Evolutionary conservation across 2,797 vertebrate species (phyloP), one percentile per base, ranked within the genome.

Genomic region (Characodon lateralis): DNA sequence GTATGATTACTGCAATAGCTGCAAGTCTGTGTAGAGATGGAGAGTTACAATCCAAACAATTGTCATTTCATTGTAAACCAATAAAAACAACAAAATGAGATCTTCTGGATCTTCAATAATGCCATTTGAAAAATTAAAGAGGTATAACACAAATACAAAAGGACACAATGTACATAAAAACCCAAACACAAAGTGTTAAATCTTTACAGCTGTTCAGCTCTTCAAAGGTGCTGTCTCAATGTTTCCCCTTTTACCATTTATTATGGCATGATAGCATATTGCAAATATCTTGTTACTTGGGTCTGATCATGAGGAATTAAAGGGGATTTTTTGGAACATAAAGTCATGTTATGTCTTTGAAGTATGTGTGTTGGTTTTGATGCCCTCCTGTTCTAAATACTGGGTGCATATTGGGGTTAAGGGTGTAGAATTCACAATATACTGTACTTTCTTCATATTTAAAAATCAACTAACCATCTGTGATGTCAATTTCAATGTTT

Each of bases 1-100:
- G 16, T 58, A 48, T 59, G 69, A 80, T 77, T 18, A 6, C 68
- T 48, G 68, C 63, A 72, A 68, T 72, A 48, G 79, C 81, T 77
- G 65, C 65, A 24, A 26, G 18, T 22, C 63, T 55, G n/a, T 76
- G 24, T 22, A 16, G 5, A 41, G 9, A 66, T 53, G 12, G 28
- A 43, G 2, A 2, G 22, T 53, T 53, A 16, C 20, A 43, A 6
- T 46, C 4, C 16, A 24, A 41, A 12, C 63, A 41, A 7, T 16
- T 46, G 41, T 43, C 0, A 68, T 69, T n/a, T 69, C 20, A 7
- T 6, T 26, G 63, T 14, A 5, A 7, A 26, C 2, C 24, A 68
- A 68, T 14, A 3, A 59, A 59, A 20, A 69, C 2, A 46, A 43
- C 6, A 7, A 9, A 68, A 43, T n/a, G 41, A 13, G 65, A 68